Base-by-base conservation (phyloP, 1,140 invertebrate genomes). In the Euwallacea similis region DNA sequence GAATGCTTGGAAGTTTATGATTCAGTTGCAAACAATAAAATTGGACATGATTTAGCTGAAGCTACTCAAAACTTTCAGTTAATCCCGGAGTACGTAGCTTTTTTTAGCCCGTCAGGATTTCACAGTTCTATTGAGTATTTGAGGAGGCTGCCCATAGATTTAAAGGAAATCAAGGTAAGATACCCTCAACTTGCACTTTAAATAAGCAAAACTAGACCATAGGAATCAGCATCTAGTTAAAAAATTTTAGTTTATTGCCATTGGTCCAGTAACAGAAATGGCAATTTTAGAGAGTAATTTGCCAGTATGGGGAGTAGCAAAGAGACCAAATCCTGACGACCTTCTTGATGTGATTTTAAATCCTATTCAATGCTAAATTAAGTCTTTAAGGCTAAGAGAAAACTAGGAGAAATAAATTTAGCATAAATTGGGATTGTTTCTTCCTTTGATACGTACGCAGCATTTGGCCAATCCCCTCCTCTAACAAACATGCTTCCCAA, bases 21-120 rank as follows among this genome's bases (percentile, higher is more conserved):
- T 58, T 83, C 82, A 8, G 62, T 77, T 4, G 42, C 75, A 41
- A 83, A 81, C 77, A 71, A 75, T 9, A 69, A 78, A 53, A 75
- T 85, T 13, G 69, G 77, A 64, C 43, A 76, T 42, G 78, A 81
- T 8, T 74, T 85, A 15, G 13, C 41, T 16, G 54, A 74, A 50
- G 65, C 74, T 6, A 79, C 80, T 7, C 42, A 78, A 42, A 74
- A 76, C 70, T 80, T 75, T 71, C 73, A 47, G 58, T 66, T 63
- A 13, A 71, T 81, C 11, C 79, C 83, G 21, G 77, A 80, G 67
- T 80, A 71, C 76, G 69, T 84, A 7, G 79, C 84, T 16, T 85
- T 82, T 75, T 85, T 84, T 74, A 85, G 84, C 77, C 84, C 84
- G 8, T 84, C 83, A 21, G 84, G 83, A 60, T 65, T 78, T n/a